Evolutionary conservation across 2,797 vertebrate species (phyloP), one percentile per base, ranked within the genome.

Genomic region (Eospalax fontanierii): DNA sequence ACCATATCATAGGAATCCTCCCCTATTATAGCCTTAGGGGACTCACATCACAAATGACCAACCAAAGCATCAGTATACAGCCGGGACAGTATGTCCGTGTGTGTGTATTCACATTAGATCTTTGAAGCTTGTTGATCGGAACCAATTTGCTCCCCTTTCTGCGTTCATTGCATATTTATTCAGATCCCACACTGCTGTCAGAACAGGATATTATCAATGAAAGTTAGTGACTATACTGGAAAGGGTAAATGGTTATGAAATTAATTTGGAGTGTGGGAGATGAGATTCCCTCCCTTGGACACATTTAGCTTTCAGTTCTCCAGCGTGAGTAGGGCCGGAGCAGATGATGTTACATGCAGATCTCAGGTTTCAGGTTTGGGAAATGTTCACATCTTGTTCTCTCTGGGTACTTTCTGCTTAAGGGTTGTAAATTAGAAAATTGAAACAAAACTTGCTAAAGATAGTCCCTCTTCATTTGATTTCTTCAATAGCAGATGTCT

Each of bases 201-300:
- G 19, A 71, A 50, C 40, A 46, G n/a, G 87, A 95, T 66, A 75
- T 89, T 92, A 78, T 85, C 50, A 91, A 89, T 43, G 57, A 79
- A 61, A 30, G 63, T 38, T n/a, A 65, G 22, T 24, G 75, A 16
- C 9, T 88, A 38, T 40, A 68, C 59, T 65, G 65, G 75, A 15
- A 95, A 78, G 35, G 74, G 40, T 57, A 68, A 63, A 70, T n/a
- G 61, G 6, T 70, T 22, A 61, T 38, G 73, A 96, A 90, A 76
- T 84, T 87, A 87, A 87, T 78, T 70, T 78, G 63, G 43, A 59
- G 63, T 59, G 35, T 73, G 11, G 26, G 78, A 92, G 68, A 11
- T 26, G 35, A 79, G 75, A 95, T 93, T 83, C 21, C 38, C 38
- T 89, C 91, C 54, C 26, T 76, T 40, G 73, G 40, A 76, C 10